Evolutionary conservation across 2,888 invertebrate species (phyloP).

Genomic region (Eulithis prunata): DNA sequence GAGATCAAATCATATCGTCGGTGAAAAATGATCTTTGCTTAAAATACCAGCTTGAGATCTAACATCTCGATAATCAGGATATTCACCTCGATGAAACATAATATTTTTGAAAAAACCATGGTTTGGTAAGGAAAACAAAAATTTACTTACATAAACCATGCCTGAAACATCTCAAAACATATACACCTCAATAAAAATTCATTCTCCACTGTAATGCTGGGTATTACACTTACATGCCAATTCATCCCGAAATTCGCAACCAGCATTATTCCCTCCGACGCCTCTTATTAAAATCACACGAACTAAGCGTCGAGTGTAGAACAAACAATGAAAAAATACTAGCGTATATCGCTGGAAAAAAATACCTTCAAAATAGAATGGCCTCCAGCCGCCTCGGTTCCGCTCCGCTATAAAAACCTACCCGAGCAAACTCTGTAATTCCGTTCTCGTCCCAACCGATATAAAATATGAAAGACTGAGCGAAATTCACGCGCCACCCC

Average conservation of each 20-base stretch:
- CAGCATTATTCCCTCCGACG: slow-evolving; percentile 54
- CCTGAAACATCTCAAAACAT: no score
- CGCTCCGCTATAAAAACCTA: slow-evolving; percentile 79
- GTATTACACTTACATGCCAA: slow-evolving; percentile 50
- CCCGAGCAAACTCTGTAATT: slow-evolving; percentile 81
- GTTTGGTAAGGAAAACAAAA: no score
- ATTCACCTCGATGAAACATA: no score
- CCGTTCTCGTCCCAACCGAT: slow-evolving; percentile 74
- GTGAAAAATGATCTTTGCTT: no score
- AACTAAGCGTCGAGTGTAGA: slow-evolving; percentile 61
- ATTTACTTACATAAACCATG: no score
- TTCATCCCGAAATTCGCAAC: slow-evolving; percentile 50
- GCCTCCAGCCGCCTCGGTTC: slow-evolving; percentile 65
- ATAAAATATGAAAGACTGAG: slow-evolving; percentile 84
- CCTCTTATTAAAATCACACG: slow-evolving; percentile 73
- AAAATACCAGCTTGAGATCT: no score
- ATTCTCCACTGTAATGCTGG: slow-evolving; percentile 28
- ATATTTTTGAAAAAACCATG: no score
- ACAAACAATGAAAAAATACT: slow-evolving; percentile 72
- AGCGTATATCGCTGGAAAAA: slow-evolving; percentile 63
- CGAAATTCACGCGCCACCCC: slow-evolving; percentile 68
- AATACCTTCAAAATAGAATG: slow-evolving; percentile 73
- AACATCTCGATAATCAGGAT: no score
- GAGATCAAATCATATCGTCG: no score
- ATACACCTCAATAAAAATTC: slow-evolving; percentile 33